Evolutionary conservation across 2,888 invertebrate genomes (phyloP), one percentile per base, ranked within the genome.

Genomic region (Spodoptera picta): DNA sequence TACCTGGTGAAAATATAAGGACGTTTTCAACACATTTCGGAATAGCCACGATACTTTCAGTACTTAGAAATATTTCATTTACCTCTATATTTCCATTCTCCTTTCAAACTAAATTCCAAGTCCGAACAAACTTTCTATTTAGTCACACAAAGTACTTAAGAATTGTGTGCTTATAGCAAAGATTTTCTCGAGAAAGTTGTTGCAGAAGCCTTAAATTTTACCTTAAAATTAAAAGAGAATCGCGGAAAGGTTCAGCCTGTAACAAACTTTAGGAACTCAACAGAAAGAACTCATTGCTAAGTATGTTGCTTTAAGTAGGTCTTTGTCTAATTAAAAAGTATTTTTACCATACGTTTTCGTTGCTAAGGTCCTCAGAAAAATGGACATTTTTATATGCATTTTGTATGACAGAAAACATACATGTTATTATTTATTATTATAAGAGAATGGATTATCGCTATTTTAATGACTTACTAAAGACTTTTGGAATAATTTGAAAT

Each of bases 301-400:
- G 53, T 68, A 60, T 66, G 50, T 69, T 44, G 11, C n/a, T 45
- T 7, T 27, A 52, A 27, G 31, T 11, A 55, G 41, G 53, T 44
- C 54, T 72, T 65, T 46, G 55, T 59, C 59, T 58, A 73, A 73
- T 75, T 73, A 63, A 63, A 75, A 65, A 60, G 47, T 51, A 53
- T 67, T n/a, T 50, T 66, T 51, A 46, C 1, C 19, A 6, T 36
- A 9, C 36, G 9, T 36, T 36, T 36, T 36, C 0, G 36, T 36
- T 36, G 36, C 36, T 36, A 36, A 36, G 9, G 5, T 36, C 4
- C 36, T 19, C 19, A 19, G 19, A 19, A 19, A 19, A 19, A 19
- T 19, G 19, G 2, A 2, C 0, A 2, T 19, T 19, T 19, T 19
- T 19, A 19, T 19, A 19, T 19, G 19, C 19, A 2, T 19, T 19